These are phyloP conservation scores for Andricus curvator DNA, from an alignment of 2,888 invertebrate species.

Conservation along the genomic window DNA sequence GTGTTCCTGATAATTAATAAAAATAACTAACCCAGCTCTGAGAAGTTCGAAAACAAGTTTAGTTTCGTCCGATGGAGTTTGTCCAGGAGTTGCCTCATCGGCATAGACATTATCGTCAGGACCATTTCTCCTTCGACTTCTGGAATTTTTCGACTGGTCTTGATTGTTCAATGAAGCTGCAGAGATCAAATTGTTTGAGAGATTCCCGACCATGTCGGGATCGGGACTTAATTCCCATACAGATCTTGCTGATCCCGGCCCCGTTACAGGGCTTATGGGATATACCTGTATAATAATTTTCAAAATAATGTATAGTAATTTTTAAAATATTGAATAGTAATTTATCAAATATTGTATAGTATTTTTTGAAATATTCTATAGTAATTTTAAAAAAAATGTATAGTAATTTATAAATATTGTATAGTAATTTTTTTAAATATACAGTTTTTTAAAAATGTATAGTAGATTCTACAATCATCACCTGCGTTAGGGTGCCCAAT, in stretches of 20 bases:
- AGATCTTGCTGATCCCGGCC: conserved; percentile 93
- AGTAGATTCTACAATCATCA: too few relatives aligned
- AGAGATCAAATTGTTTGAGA: conserved; percentile 74
- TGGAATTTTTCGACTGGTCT: conserved; percentile 58
- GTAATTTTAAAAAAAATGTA: too few relatives aligned
- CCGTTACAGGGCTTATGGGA: conserved; percentile 80
- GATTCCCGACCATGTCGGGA: conserved; percentile 76
- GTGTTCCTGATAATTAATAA: conserved; percentile 27
- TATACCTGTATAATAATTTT: conserved; percentile 66
- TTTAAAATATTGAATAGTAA: not conserved
- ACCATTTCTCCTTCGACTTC: conserved; percentile 63
- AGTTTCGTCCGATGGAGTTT: conserved; percentile 75
- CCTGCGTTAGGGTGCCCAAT: too few relatives aligned
- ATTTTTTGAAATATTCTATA: too few relatives aligned
- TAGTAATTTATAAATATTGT: too few relatives aligned
- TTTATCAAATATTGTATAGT: too few relatives aligned
- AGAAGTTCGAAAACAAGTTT: conserved; percentile 92
- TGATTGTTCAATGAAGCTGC: conserved; percentile 67
- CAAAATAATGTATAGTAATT: not conserved
- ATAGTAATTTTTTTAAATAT: too few relatives aligned
- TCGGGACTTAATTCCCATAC: conserved; percentile 88
- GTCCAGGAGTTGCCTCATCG: conserved; percentile 70
- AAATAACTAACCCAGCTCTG: conserved; percentile 86
- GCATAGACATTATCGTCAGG: conserved; percentile 72
- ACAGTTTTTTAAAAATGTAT: too few relatives aligned